Evolutionary conservation across 2,888 invertebrate species (phyloP), one percentile per base, ranked within the genome.

Genomic region (Drosophila subsilvestris): DNA sequence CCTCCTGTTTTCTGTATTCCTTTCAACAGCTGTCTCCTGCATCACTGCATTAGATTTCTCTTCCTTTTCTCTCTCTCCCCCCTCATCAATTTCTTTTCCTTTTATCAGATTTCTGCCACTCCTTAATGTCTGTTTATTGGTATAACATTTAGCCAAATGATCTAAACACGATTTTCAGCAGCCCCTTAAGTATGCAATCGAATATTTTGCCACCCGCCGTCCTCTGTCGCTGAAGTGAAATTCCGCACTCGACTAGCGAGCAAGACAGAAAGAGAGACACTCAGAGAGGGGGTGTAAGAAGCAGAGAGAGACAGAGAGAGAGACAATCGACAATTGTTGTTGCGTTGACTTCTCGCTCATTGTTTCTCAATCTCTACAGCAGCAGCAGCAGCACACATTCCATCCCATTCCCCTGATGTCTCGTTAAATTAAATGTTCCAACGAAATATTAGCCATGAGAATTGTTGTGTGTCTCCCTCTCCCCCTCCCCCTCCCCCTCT

Each of bases 391-490:
- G n/a, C 42, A n/a, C 42, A n/a, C 42, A 42, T n/a, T n/a, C n/a
- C 25, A 25, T 25, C 6, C 25, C 32, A 32, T 74, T 57, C 74
- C 67, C 74, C 74, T 29, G 57, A 79, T 76, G 83, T 57, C 82
- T 85, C 87, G 85, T 89, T 89, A 85, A 86, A 89, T 86, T 81
- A 83, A 86, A 86, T 88, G 89, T 80, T 88, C 37, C 81, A 86
- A 80, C 88, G 76, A 88, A 86, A 88, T 88, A 86, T 86, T 86
- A 89, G 86, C 88, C 76, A 63, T 65, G 75, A 86, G 86, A n/a
- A 37, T 37, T 37, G 37, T 37, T 37, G 37, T 37, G 14, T 37
- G 14, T 7, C 12, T 12, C 1, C 12, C 32, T 7, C 37, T 7
- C 2, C 3, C 37, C 6, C 27, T 27, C 27, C 9, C 77, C 54